Evolutionary conservation across 2,113 vertebrate genomes (phyloP).

Genomic region (Dipodomys stephensi): DNA sequence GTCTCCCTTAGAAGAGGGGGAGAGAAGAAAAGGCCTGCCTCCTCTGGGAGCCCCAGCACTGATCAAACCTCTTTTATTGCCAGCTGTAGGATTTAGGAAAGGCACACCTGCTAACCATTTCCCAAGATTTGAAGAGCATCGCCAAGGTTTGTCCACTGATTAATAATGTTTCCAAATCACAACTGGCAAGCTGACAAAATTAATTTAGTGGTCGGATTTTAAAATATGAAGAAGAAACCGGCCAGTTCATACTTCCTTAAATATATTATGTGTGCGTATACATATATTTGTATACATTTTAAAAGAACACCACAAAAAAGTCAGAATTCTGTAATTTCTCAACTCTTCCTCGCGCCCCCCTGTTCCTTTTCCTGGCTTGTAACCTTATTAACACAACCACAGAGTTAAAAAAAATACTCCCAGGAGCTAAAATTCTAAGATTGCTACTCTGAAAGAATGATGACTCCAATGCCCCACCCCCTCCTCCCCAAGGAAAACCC

Average conservation of each 20-base stretch:
- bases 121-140: not conserved
- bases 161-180: not conserved
- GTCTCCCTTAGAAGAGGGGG: not conserved
- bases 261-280: too few relatives aligned
- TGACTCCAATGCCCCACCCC: too few relatives aligned
- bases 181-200: not conserved
- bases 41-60: not conserved
- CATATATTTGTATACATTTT: too few relatives aligned
- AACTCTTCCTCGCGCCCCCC: not conserved
- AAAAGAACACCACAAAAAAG: not conserved
- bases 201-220: not conserved
- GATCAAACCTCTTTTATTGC: not conserved
- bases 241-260: constrained; percentile 20
- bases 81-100: not conserved
- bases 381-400: not conserved
- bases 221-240: constrained; percentile 33
- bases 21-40: not conserved
- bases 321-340: constrained; percentile 25
- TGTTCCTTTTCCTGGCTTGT: constrained; percentile 39
- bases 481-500: too few relatives aligned
- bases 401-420: not conserved
- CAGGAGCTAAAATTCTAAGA: not conserved
- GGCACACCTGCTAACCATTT: not conserved
- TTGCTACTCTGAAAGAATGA: not conserved
- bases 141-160: too few relatives aligned